Evolutionary conservation across 2,888 invertebrate species (phyloP), one percentile per base, ranked within the genome.

Genomic region (Hypomecis punctinalis): DNA sequence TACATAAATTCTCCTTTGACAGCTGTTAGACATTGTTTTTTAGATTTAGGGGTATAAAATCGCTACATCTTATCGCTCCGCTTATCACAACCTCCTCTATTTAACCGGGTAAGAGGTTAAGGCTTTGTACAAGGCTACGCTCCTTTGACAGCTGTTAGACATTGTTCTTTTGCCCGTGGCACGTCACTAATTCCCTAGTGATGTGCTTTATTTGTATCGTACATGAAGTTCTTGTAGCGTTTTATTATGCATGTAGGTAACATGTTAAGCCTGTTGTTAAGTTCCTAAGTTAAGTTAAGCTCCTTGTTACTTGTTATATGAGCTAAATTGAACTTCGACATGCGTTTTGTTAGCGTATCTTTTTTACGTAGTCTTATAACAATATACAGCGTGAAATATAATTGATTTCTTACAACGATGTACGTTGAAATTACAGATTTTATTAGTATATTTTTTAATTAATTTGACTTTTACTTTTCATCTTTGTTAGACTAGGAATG

Each of bases 21-120:
- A 82, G 77, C 80, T 82, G 81, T 84, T 81, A 79, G 77, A 81
- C 88, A 89, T 88, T 90, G 90, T 89, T 89, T 90, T 87, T 87
- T 88, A 84, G 81, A 82, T 79, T 67, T 23, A 2, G 3, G 23
- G 23, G 23, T 23, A 23, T 2, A 5, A 51, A 54, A 51, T 40
- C 52, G 51, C 61, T 57, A 6, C 6, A 46, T 65, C 66, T 67
- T 65, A 7, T 46, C 78, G 77, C 81, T 77, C 52, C 69, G 71
- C 76, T 68, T 6, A 57, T 72, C 59, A 76, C 75, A 5, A 40
- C 53, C 23, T 5, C 58, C 66, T 2, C 60, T 33, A 11, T 68
- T 57, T 61, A 61, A 66, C 62, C 61, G 67, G 61, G 70, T 72
- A 80, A 80, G 79, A 81, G 84, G 77, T 76, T 70, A 76, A 76